A percentile compares a stretch with the other conserved stretches of the same genome.
Conservation (phyloP, 2,888 invertebrate genomes). For the Cetonia aurata region DNA sequence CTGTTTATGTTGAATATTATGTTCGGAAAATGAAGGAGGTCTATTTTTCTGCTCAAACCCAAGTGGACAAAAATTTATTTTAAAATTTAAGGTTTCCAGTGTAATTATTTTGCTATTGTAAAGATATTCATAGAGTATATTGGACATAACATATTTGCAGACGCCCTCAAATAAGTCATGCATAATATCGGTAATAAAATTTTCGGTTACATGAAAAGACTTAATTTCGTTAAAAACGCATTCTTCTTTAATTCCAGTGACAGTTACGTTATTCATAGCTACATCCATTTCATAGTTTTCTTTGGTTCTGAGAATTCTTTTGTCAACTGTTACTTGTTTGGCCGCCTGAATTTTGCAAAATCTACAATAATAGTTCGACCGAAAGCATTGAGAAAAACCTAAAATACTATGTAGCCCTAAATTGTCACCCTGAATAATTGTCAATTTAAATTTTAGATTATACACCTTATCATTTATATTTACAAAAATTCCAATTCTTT, state of each 20-base stretch:
- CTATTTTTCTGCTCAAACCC: neutral
- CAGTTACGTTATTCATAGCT: neutral
- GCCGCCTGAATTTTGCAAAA: neutral
- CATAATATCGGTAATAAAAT: constrained; percentile 5
- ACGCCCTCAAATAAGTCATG: constrained; percentile 19
- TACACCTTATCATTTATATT: constrained; percentile 32
- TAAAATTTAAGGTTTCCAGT: neutral
- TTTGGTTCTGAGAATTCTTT: neutral
- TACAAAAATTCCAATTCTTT: constrained; percentile 50
- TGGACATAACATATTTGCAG: neutral
- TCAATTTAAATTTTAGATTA: neutral
- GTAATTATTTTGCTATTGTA: neutral
- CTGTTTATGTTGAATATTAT: neutral
- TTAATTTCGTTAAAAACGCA: neutral
- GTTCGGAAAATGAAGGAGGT: constrained; percentile 1
- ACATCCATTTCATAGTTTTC: neutral
- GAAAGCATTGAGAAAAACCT: neutral
- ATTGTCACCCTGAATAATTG: neutral
- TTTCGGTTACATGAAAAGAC: neutral
- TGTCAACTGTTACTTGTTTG: neutral
- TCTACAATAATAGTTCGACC: neutral
- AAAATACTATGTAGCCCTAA: neutral
- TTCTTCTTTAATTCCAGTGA: neutral
- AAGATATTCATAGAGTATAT: neutral
- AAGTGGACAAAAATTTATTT: neutral